These are phyloP conservation scores for Heliconius ismenius DNA, from an alignment of 2,888 invertebrate species.

Conservation along the genomic window DNA sequence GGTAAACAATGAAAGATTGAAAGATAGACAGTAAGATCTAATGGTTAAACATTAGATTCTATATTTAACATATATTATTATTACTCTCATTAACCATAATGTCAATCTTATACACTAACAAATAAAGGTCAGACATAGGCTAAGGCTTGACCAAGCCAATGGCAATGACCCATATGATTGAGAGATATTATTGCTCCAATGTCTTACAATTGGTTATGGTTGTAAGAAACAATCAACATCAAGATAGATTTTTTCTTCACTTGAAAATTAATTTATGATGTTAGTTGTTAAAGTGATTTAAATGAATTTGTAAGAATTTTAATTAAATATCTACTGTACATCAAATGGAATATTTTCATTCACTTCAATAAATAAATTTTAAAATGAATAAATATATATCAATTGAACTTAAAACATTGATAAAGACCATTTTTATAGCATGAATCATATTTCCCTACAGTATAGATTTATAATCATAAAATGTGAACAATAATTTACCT, in stretches of 20 bases:
- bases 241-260: constrained; percentile 3
- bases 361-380: background rate
- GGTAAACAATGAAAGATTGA: constrained; percentile 8
- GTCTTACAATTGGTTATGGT: constrained; percentile 50
- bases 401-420: background rate
- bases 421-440: background rate
- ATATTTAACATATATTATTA: constrained; percentile 36
- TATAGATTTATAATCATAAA: constrained; percentile 43
- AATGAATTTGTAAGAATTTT: background rate
- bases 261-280: background rate
- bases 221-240: constrained; percentile 43
- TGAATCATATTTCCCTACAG: background rate
- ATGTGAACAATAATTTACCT: constrained; percentile 55
- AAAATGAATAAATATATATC: background rate
- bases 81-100: constrained; percentile 36
- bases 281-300: background rate
- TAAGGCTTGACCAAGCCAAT: constrained; percentile 36
- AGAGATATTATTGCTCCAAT: constrained; percentile 51
- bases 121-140: constrained; percentile 38
- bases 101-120: constrained; percentile 30
- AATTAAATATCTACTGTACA: background rate
- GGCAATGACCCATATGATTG: constrained; percentile 55
- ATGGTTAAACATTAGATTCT: constrained; percentile 32
- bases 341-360: background rate
- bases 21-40: constrained; percentile 18